Evolutionary conservation across 2,797 vertebrate genomes (phyloP).

Genomic region (Esox lucius): DNA sequence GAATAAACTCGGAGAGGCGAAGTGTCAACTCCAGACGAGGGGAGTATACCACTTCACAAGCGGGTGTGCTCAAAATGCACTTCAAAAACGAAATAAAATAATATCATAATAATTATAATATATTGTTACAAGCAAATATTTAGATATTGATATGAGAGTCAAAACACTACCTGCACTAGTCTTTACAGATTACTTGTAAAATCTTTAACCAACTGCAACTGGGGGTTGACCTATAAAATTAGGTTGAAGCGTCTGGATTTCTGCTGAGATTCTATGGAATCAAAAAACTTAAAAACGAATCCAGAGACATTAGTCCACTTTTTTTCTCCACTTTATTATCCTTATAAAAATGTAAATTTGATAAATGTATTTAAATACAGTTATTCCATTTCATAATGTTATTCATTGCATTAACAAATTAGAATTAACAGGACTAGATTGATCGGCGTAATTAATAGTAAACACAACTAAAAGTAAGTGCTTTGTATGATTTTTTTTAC

Average conservation of each 20-base stretch:
- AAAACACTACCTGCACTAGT: too few species aligned
- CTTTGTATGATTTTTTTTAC: background rate
- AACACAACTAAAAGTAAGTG: background rate
- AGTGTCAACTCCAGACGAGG: conserved; percentile 45
- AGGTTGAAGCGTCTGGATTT: background rate
- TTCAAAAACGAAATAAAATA: background rate
- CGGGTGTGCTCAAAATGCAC: conserved; percentile 37
- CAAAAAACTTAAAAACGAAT: conserved; percentile 2
- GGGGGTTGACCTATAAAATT: background rate
- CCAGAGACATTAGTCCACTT: background rate
- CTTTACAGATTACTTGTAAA: too few species aligned
- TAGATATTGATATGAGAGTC: background rate
- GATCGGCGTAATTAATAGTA: background rate
- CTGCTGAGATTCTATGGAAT: conserved; percentile 16
- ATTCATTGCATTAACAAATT: background rate
- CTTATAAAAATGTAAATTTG: background rate
- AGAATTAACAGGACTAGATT: background rate
- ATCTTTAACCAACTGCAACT: background rate
- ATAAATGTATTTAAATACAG: background rate
- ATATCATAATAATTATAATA: background rate
- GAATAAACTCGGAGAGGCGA: conserved; percentile 26
- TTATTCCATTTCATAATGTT: background rate
- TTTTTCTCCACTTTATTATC: conserved; percentile 4
- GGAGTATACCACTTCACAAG: conserved; percentile 69
- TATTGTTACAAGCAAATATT: background rate